Conservation (phyloP, 2,888 invertebrate species). For the Athrips mouffetella region DNA sequence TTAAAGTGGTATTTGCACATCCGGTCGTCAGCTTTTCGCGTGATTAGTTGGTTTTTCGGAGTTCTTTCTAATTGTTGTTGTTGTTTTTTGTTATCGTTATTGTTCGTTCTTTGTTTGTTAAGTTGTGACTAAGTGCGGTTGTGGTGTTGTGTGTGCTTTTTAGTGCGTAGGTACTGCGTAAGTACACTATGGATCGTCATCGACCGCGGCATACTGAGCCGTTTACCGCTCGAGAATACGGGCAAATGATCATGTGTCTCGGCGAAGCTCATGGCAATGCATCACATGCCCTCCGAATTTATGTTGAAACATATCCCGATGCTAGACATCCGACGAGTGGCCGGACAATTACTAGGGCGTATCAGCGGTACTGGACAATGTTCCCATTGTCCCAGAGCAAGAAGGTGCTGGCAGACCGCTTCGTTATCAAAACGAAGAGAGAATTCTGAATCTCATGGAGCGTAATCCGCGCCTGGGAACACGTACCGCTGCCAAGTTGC, state of each 20-base stretch:
- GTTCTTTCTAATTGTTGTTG: no score
- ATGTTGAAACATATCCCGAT: not conserved
- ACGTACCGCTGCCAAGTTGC: not conserved
- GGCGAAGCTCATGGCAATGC: not conserved
- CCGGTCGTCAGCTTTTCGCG: no score
- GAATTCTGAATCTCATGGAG: not conserved
- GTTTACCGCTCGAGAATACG: not conserved
- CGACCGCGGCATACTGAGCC: not conserved
- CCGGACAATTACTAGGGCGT: not conserved
- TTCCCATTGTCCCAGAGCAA: not conserved
- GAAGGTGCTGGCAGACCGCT: not conserved
- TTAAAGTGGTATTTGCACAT: no score
- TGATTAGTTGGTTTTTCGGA: no score
- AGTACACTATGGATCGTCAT: not conserved
- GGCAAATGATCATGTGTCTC: not conserved
- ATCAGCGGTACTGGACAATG: slow-evolving; percentile 1
- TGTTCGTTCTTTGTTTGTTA: no score
- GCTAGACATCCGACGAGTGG: not conserved
- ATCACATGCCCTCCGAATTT: not conserved
- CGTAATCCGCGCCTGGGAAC: slow-evolving; percentile 8
- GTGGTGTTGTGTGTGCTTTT: no score
- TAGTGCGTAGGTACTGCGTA: no score
- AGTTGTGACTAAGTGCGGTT: no score
- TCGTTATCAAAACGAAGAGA: not conserved
- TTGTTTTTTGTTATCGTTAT: no score